These are phyloP conservation scores for Microctenopoma lineatum DNA, from an alignment of 2,797 vertebrate species.

Conservation along the genomic window DNA sequence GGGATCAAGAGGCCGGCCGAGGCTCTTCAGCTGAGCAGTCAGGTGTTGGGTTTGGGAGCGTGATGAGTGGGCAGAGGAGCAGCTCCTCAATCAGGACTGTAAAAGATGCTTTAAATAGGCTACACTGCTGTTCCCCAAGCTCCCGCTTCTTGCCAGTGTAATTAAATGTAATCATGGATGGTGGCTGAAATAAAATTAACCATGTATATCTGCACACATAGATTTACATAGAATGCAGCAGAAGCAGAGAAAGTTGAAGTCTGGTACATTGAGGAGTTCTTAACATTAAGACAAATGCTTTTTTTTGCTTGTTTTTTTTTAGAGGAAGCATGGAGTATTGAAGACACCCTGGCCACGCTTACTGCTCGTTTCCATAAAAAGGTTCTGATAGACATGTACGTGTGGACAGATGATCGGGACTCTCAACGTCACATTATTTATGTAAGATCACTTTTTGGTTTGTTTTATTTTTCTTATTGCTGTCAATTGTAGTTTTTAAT, in stretches of 20 bases:
- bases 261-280: conserved; percentile 14
- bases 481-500: neutral
- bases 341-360: conserved; percentile 88
- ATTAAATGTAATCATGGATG: conserved; percentile 70
- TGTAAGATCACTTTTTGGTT: conserved; percentile 76
- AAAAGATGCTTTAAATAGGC: conserved; percentile 69
- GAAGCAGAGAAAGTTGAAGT: conserved; percentile 21
- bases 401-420: conserved; percentile 94
- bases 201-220: conserved; percentile 25
- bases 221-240: conserved; percentile 37
- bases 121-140: conserved; percentile 45
- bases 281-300: conserved; percentile 11
- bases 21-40: conserved; percentile 58
- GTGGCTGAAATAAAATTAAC: conserved; percentile 51
- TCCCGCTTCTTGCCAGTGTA: conserved; percentile 62
- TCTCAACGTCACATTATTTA: conserved; percentile 93
- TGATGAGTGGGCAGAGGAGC: conserved; percentile 59
- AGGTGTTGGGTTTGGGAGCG: conserved; percentile 56
- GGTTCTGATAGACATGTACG: conserved; percentile 91
- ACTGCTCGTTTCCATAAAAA: conserved; percentile 91
- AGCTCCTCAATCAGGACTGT: conserved; percentile 57
- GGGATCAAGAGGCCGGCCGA: conserved; percentile 50
- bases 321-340: conserved; percentile 90
- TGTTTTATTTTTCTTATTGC: neutral
- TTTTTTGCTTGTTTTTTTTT: conserved; percentile 37